Percentiles rank a stretch among this genome's conserved stretches.
These are phyloP conservation scores for Cherax destructor DNA, from an alignment of 1,140 invertebrate genomes.

Conservation along the genomic window DNA sequence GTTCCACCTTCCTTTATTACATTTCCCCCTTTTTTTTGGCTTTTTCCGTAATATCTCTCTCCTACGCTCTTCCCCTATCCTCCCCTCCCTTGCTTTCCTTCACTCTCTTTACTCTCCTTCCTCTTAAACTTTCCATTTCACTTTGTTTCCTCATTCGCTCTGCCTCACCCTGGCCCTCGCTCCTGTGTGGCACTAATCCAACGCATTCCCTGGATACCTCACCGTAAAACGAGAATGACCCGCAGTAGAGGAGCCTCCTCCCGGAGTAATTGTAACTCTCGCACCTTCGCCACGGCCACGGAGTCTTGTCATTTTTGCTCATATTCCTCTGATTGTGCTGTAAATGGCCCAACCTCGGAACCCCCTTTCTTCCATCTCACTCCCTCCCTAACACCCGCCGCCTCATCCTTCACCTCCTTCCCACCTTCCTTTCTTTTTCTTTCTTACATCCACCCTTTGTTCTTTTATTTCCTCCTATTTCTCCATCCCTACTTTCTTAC, in stretches of 20 bases:
- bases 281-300: neutral
- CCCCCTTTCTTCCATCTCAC: too few species aligned
- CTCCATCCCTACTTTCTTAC: too few species aligned
- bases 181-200: neutral
- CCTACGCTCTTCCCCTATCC: neutral
- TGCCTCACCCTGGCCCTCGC: neutral
- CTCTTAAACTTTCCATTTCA: neutral
- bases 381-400: too few species aligned
- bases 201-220: neutral
- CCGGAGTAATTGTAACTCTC: neutral
- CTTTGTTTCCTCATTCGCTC: neutral
- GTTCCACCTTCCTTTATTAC: neutral
- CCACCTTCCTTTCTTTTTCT: too few species aligned
- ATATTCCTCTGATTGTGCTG: neutral
- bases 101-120: neutral
- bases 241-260: neutral
- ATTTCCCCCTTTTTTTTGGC: neutral
- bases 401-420: too few species aligned
- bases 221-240: slow-evolving; percentile 9
- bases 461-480: too few species aligned
- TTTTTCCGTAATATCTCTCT: neutral
- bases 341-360: neutral
- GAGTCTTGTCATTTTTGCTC: slow-evolving; percentile 8
- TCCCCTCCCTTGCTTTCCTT: neutral
- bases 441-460: too few species aligned